phyloP scores from a whole-genome alignment of 2,888 invertebrate species.

The Yponomeuta cagnagella region DNA sequence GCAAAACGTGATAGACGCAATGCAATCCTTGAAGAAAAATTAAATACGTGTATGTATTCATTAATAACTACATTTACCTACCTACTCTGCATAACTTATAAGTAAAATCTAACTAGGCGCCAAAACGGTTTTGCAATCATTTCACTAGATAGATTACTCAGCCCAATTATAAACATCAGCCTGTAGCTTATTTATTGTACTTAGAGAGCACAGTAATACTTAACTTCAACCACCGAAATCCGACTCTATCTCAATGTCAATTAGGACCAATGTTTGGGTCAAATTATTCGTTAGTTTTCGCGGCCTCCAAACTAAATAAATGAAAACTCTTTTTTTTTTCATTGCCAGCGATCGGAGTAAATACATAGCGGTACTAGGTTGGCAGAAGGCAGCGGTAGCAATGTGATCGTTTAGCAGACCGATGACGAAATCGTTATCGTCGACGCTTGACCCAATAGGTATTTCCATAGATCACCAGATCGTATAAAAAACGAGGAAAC shows the following conservation, averaged over 20 bases:
- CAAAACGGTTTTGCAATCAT: too few species aligned
- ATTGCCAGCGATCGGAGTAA: conserved; percentile 60
- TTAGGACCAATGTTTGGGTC: background rate
- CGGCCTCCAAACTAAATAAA: conserved; percentile 16
- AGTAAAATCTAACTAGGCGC: too few species aligned
- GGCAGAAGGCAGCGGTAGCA: conserved; percentile 38
- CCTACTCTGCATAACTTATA: background rate
- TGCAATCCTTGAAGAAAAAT: background rate
- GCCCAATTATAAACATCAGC: background rate
- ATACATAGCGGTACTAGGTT: conserved; percentile 69
- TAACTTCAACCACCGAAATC: conserved; percentile 7
- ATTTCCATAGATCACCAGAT: background rate
- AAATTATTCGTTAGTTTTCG: background rate
- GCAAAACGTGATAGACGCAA: background rate
- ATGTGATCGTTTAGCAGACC: background rate
- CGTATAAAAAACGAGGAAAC: background rate
- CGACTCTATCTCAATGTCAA: background rate
- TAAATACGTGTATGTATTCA: too few species aligned
- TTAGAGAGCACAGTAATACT: background rate
- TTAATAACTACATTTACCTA: background rate
- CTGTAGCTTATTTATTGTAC: background rate
- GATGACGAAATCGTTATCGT: conserved; percentile 14
- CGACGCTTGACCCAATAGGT: conserved; percentile 2
- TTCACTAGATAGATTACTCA: too few species aligned
- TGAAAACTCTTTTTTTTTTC: conserved; percentile 56